A percentile compares a stretch with the other conserved stretches of the same genome.
phyloP scores from a whole-genome alignment of 2,888 invertebrate genomes.

The Anodontia alba region DNA sequence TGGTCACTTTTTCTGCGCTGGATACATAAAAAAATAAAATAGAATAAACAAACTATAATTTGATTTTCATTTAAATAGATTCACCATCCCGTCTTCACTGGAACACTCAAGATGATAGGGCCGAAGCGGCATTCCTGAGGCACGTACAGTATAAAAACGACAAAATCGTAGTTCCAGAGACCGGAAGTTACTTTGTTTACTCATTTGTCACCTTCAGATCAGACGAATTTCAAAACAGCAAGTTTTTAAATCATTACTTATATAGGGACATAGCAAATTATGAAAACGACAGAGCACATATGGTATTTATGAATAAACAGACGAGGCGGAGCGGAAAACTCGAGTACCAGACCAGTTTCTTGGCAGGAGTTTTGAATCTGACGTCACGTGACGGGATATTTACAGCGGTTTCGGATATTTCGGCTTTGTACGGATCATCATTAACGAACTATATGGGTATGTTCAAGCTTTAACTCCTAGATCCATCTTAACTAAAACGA shows the following conservation, averaged over 20 bases:
- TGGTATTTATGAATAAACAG: background rate
- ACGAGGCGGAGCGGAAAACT: background rate
- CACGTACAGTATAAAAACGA: background rate
- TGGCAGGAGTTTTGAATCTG: background rate
- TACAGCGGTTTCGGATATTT: background rate
- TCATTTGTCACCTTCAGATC: conserved; percentile 2
- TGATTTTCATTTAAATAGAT: background rate
- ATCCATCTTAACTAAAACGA: too few relatives aligned
- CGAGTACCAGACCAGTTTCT: background rate
- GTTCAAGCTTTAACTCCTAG: conserved; percentile 1
- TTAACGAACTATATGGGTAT: background rate
- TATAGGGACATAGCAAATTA: background rate
- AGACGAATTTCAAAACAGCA: background rate
- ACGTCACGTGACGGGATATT: background rate
- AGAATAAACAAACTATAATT: too few relatives aligned
- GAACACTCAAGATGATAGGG: background rate
- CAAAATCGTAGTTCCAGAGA: background rate
- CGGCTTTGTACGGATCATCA: background rate
- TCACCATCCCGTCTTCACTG: background rate
- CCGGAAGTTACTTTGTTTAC: background rate
- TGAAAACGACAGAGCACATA: background rate
- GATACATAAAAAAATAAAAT: too few relatives aligned
- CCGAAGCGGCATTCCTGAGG: background rate
- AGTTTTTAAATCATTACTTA: background rate
- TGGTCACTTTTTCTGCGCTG: too few relatives aligned